Conservation (phyloP, 2,797 vertebrate genomes). For the Capromys pilorides region DNA sequence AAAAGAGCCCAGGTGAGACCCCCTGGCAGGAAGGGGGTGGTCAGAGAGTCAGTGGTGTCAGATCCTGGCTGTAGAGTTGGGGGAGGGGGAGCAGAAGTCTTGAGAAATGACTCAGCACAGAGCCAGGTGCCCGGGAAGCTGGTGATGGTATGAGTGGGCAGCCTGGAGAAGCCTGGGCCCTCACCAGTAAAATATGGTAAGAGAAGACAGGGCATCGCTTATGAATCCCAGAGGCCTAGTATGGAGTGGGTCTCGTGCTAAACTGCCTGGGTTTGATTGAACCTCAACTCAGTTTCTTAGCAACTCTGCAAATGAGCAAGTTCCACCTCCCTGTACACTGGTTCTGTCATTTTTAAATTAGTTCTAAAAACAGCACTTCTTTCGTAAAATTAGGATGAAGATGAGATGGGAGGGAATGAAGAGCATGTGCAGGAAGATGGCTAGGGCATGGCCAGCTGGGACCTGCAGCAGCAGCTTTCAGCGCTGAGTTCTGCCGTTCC, state of each 20-base stretch:
- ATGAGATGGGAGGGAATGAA: neutral
- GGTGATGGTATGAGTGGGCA: neutral
- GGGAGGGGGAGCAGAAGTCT: neutral
- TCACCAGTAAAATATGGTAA: neutral
- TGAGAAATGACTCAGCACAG: neutral
- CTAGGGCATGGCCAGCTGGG: neutral
- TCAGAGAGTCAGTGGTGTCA: neutral
- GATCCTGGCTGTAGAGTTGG: neutral
- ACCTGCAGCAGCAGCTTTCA: neutral
- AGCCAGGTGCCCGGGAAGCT: neutral
- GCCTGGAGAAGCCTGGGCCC: neutral
- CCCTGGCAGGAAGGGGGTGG: neutral
- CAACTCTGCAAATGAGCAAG: neutral
- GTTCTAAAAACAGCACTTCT: neutral
- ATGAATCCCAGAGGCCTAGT: neutral
- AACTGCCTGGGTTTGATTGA: neutral
- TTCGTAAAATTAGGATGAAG: neutral
- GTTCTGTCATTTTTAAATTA: neutral
- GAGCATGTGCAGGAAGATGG: neutral
- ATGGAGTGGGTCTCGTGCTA: neutral
- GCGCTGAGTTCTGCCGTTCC: neutral
- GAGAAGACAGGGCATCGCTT: neutral
- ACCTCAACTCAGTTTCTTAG: no score
- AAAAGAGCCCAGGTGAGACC: neutral
- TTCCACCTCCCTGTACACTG: neutral